These are phyloP conservation scores for Podotricha telesiphe DNA, from an alignment of 2,888 invertebrate genomes.

Conservation along the genomic window DNA sequence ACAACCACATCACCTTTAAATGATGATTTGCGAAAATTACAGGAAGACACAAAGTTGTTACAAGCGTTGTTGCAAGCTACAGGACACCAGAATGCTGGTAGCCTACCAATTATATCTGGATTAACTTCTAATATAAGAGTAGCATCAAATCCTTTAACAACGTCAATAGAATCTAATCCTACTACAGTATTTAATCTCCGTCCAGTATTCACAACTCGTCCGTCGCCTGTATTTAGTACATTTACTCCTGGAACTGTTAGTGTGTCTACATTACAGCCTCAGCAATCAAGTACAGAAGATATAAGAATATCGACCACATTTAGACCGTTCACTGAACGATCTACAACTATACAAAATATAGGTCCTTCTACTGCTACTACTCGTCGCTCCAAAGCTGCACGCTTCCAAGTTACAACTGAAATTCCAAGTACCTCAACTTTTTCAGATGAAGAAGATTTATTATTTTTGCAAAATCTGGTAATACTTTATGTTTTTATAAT, in stretches of 20 bases:
- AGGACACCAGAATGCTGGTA: conserved; percentile 60
- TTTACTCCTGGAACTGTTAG: conserved; percentile 58
- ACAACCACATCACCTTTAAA: conserved; percentile 57
- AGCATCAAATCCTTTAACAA: conserved; percentile 70
- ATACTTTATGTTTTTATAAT: neutral
- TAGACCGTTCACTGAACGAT: conserved; percentile 61
- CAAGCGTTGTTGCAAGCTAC: conserved; percentile 75
- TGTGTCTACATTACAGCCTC: conserved; percentile 62
- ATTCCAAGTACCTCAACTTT: conserved; percentile 75
- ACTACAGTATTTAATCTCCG: conserved; percentile 68
- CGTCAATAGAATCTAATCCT: conserved; percentile 66
- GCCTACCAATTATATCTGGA: conserved; percentile 68
- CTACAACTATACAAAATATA: conserved; percentile 56
- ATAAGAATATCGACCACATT: conserved; percentile 73
- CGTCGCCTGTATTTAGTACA: conserved; percentile 56
- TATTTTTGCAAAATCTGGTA: conserved; percentile 85
- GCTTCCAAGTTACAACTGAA: conserved; percentile 67
- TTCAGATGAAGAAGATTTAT: conserved; percentile 82
- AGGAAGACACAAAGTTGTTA: conserved; percentile 73
- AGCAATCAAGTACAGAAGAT: conserved; percentile 57
- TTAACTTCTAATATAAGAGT: conserved; percentile 75
- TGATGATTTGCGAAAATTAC: conserved; percentile 68
- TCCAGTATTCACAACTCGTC: conserved; percentile 66
- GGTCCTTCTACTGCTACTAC: conserved; percentile 53
- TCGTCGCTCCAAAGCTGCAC: conserved; percentile 54